Evolutionary conservation across 1,140 invertebrate genomes (phyloP), one percentile per base, ranked within the genome.

Genomic region (Nymphalis io): DNA sequence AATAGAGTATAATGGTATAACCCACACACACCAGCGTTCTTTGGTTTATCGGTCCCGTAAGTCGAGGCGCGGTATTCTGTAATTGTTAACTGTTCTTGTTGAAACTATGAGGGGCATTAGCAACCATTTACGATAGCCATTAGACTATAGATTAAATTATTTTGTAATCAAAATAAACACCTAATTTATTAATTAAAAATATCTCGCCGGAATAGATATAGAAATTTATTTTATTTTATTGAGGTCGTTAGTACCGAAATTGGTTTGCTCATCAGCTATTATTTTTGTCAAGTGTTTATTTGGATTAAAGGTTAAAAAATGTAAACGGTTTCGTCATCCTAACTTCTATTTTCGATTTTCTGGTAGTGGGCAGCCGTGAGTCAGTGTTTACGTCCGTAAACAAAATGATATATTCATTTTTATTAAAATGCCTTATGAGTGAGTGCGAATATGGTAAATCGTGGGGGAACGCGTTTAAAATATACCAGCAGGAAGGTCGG

Each of bases 381-480:
- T 65, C 33, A 65, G 20, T 39, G 33, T 65, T 42, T 65, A 57
- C 12, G 16, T 38, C 44, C 20, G 18, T 27, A 44, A 12, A 2
- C 23, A 23, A 46, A 11, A 44, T 20, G 20, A 3, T 65, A 20
- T 62, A 46, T 62, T 4, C 23, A 44, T 61, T 61, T 62, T 39
- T 15, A 11, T 38, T 10, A 62, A 40, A 58, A 5, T 12, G 21
- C 6, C 60, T 62, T 62, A n/a, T 59, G 16, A 33, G 48, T 44
- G 6, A 39, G 46, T 2, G 23, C 53, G n/a, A 16, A 57, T 61
- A 62, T 68, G 66, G 58, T 48, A 27, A 16, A 21, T 46, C 62
- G 68, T 70, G 61, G 68, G 68, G 38, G 61, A 64, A 64, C 68
- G 48, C 42, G 68, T 64, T 70, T 60, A 10, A 66, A 59, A 67